These are phyloP conservation scores for Cryptus armator DNA, from an alignment of 2,888 invertebrate genomes.

Conservation along the genomic window DNA sequence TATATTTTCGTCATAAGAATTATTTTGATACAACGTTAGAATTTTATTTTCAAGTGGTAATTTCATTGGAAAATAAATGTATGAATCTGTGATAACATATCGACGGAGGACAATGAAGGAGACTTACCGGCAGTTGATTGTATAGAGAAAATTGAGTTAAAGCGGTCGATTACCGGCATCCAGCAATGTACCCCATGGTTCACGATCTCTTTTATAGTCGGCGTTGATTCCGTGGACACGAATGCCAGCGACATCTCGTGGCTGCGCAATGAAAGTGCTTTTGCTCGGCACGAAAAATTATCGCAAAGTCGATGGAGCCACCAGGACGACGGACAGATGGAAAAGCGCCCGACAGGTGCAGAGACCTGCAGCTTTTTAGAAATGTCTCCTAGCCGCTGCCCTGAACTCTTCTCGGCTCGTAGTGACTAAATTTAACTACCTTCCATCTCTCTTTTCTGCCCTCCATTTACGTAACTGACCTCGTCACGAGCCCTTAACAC, in stretches of 20 bases:
- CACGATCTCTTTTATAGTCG: background rate
- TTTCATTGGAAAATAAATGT: background rate
- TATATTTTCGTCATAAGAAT: background rate
- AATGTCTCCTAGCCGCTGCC: background rate
- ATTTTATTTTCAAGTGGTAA: background rate
- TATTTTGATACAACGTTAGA: background rate
- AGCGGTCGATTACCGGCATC: conserved; percentile 11
- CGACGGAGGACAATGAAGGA: background rate
- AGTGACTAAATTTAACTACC: conserved; percentile 1
- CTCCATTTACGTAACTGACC: too few species aligned
- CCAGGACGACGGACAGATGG: background rate
- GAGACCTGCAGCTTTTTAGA: conserved; percentile 10
- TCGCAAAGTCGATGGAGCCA: conserved; percentile 32
- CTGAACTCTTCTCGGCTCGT: background rate
- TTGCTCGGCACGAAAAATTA: background rate
- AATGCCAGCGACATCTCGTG: conserved; percentile 22
- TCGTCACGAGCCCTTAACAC: too few species aligned
- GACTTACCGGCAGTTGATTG: background rate
- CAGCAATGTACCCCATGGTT: background rate
- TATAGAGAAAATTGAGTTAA: background rate
- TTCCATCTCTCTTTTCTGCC: background rate
- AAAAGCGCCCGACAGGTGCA: background rate
- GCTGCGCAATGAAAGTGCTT: background rate
- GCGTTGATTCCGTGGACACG: background rate
- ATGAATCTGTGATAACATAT: background rate